A percentile compares a stretch with the other conserved stretches of the same genome.
phyloP scores from a whole-genome alignment of 1,140 invertebrate species.

The Drosophila persimilis region DNA sequence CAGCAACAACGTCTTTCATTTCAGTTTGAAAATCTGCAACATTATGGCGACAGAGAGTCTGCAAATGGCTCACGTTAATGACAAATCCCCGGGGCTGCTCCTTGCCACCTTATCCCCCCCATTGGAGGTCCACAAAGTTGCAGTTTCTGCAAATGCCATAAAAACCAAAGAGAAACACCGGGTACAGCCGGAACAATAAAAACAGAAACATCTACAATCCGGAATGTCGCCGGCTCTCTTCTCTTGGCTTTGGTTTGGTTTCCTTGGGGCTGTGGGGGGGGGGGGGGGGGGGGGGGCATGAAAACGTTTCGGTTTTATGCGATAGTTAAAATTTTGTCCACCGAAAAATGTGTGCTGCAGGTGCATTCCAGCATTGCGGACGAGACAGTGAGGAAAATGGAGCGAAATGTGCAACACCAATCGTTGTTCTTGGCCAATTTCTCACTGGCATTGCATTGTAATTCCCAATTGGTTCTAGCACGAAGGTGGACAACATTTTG shows the following conservation, averaged over 20 bases:
- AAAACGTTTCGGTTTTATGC: slow-evolving; percentile 52
- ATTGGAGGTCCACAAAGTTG: slow-evolving; percentile 48
- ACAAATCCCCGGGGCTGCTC: slow-evolving; percentile 2
- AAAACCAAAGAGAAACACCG: slow-evolving; percentile 51
- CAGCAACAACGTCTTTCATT: slow-evolving; percentile 38
- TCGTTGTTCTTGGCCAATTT: neutral
- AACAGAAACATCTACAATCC: slow-evolving; percentile 20
- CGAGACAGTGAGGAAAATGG: slow-evolving; percentile 10
- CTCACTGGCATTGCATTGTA: slow-evolving; percentile 6
- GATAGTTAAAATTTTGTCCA: slow-evolving; percentile 65
- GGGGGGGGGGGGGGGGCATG: slow-evolving; percentile 18
- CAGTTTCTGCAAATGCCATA: slow-evolving; percentile 71
- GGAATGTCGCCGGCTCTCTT: too few relatives aligned
- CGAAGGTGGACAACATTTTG: slow-evolving; percentile 15
- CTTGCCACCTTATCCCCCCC: neutral
- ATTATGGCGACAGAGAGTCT: slow-evolving; percentile 58
- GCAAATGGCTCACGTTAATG: slow-evolving; percentile 65
- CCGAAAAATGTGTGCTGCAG: slow-evolving; percentile 61
- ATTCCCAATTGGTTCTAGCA: slow-evolving; percentile 16
- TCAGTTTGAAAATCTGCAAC: slow-evolving; percentile 56
- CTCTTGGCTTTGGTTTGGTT: too few relatives aligned
- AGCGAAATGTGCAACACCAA: too few relatives aligned
- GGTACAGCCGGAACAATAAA: slow-evolving; percentile 46
- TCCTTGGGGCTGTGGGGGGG: slow-evolving; percentile 8
- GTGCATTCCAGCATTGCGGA: slow-evolving; percentile 10